Base-by-base conservation (phyloP, 53 echinoderm and acorn worm genomes). In the Astropecten irregularis region DNA sequence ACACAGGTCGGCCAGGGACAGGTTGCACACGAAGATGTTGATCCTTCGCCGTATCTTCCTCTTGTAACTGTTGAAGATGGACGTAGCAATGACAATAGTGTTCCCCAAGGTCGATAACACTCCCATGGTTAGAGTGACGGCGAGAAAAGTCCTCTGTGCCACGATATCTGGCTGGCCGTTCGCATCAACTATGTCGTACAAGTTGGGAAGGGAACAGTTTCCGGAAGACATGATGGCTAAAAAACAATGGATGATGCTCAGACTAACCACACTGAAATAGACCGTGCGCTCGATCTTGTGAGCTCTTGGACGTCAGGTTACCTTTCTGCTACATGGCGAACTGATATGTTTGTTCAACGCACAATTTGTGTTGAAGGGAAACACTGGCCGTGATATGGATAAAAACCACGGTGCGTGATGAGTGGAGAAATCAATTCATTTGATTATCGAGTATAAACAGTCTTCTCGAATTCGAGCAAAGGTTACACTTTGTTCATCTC, bases 11-110 rank as follows among this genome's bases (percentile, higher is more conserved):
- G 81, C 81, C 40, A 81, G 30, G 32, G 81, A 81, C 8, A 81
- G 65, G 50, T 81, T 81, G 32, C 62, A 62, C 10, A 81, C 81
- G 50, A 81, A 81, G 30, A 63, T 21, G 49, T 81, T 81, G 48
- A 64, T 81, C 22, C 65, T 35, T 6, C 65, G 36, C 14, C 38
- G 35, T 16, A 65, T 65, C 38, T 35, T 65, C n/a, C 65, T 35
- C 38, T 65, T 65, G 35, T 36, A 65, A 38, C 18, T 38, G 38
- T 65, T 65, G 65, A 65, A 65, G 65, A 65, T 35, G 38, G 36
- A 65, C 0, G 65, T 65, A 9, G 38, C 38, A 10, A 65, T 65
- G 4, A 65, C 65, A 10, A 65, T 35, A 21, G n/a, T 14, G 65
- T 65, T 65, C 4, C 65, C 65, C 1, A 65, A 1, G 8, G 21